phyloP scores from a whole-genome alignment of 1,140 invertebrate genomes.

The Pseudachorutes palmiensis region DNA sequence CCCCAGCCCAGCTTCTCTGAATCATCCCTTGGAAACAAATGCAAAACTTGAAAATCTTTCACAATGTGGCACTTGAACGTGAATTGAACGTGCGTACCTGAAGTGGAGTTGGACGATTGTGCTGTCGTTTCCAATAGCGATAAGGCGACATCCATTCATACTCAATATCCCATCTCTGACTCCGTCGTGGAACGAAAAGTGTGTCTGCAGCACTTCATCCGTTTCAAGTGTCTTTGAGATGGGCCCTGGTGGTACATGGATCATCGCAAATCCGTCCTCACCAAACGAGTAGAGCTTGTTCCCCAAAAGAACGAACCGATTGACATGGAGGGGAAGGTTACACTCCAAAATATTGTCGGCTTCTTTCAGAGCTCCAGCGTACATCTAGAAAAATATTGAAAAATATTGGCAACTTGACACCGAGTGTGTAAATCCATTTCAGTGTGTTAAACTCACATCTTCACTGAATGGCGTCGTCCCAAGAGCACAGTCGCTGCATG shows the following conservation, averaged over 20 bases:
- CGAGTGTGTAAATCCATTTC: too few relatives aligned
- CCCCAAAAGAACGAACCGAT: constrained; percentile 16
- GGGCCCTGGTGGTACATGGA: constrained; percentile 17
- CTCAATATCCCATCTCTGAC: constrained; percentile 26
- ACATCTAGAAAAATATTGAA: constrained; percentile 15
- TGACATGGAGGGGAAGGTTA: constrained; percentile 22
- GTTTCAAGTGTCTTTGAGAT: constrained; percentile 11
- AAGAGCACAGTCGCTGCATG: constrained; percentile 11
- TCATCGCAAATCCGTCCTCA: constrained; percentile 21
- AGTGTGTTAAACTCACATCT: constrained; percentile 30
- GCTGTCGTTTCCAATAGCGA: constrained; percentile 26
- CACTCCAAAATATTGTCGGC: constrained; percentile 19
- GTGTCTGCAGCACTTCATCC: constrained; percentile 20
- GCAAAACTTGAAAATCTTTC: background rate
- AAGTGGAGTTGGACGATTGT: constrained; percentile 26
- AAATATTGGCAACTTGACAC: too few relatives aligned
- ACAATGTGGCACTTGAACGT: background rate
- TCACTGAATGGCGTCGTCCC: constrained; percentile 27
- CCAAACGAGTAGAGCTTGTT: constrained; percentile 26
- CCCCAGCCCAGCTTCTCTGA: constrained; percentile 12
- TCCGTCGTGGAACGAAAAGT: constrained; percentile 21
- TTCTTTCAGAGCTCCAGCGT: constrained; percentile 24
- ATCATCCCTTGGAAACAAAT: constrained; percentile 2
- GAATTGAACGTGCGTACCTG: constrained; percentile 14
- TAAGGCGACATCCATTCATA: constrained; percentile 27